These are phyloP conservation scores for Campoplex nolae DNA, from an alignment of 2,888 invertebrate species.

Conservation along the genomic window DNA sequence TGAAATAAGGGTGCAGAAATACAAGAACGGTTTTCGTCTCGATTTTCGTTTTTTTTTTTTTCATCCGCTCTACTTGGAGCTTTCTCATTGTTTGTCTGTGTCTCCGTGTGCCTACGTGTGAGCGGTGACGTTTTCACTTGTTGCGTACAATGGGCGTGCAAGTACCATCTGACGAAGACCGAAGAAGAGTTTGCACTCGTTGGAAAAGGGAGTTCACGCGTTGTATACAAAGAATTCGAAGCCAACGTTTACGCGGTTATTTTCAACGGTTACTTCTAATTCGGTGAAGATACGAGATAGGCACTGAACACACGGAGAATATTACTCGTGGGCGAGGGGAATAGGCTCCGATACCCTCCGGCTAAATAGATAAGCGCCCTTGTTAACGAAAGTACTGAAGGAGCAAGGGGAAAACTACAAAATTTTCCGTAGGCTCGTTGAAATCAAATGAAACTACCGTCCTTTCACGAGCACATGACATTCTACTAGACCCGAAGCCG, in stretches of 20 bases:
- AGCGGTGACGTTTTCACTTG: slow-evolving; percentile 60
- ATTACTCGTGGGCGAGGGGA: neutral
- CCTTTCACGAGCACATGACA: slow-evolving; percentile 38
- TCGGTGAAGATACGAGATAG: slow-evolving; percentile 6
- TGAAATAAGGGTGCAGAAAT: neutral
- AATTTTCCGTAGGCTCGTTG: slow-evolving; percentile 11
- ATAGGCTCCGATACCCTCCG: neutral
- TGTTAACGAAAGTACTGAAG: neutral
- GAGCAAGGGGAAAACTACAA: slow-evolving; percentile 6
- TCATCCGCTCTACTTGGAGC: slow-evolving; percentile 33
- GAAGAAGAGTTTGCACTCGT: slow-evolving; percentile 10
- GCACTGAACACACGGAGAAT: neutral
- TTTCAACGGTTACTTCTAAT: slow-evolving; percentile 52
- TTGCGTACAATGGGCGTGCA: slow-evolving; percentile 48
- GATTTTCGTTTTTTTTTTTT: slow-evolving; percentile 2
- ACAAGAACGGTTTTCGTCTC: neutral
- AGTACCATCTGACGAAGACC: slow-evolving; percentile 8
- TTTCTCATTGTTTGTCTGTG: slow-evolving; percentile 29
- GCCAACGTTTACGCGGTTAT: slow-evolving; percentile 31
- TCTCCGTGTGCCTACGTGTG: neutral
- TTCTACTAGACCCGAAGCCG: slow-evolving; percentile 75
- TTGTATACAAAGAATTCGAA: slow-evolving; percentile 34
- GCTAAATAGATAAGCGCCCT: slow-evolving; percentile 30
- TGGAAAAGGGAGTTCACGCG: slow-evolving; percentile 1
- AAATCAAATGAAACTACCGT: slow-evolving; percentile 23